These are phyloP conservation scores for Agrotis puta DNA, from an alignment of 2,888 invertebrate genomes.

Conservation along the genomic window DNA sequence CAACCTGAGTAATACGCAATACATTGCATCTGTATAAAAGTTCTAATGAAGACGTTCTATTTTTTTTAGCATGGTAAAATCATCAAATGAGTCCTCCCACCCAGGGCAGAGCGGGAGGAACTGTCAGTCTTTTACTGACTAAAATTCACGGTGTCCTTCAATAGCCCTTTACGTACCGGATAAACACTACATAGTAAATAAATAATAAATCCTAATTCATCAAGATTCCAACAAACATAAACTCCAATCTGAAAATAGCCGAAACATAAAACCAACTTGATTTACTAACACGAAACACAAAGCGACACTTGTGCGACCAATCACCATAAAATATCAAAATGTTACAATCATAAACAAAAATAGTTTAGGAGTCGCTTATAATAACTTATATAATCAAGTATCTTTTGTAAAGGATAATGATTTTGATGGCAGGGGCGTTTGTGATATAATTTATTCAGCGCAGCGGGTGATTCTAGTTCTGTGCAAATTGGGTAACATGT, in stretches of 20 bases:
- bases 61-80: no score
- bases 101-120: no score
- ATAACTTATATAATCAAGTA: constrained; percentile 86
- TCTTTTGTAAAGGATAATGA: constrained; percentile 84
- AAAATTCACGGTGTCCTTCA: no score
- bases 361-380: constrained; percentile 70
- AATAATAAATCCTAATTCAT: not conserved
- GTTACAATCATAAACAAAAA: constrained; percentile 66
- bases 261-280: constrained; percentile 36
- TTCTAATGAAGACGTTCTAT: not conserved
- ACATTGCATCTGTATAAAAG: no score
- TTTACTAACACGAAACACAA: constrained; percentile 42
- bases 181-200: not conserved
- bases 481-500: constrained; percentile 89
- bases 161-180: no score
- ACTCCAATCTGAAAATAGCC: constrained; percentile 12
- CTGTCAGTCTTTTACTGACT: no score
- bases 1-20: no score
- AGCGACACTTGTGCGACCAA: constrained; percentile 76
- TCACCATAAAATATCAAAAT: constrained; percentile 79
- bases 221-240: not conserved
- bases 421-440: constrained; percentile 83
- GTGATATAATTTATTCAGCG: constrained; percentile 83
- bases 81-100: no score
- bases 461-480: constrained; percentile 85